Evolutionary conservation across 2,888 invertebrate genomes (phyloP), one percentile per base, ranked within the genome.

Genomic region (Drosophila aldrichi): DNA sequence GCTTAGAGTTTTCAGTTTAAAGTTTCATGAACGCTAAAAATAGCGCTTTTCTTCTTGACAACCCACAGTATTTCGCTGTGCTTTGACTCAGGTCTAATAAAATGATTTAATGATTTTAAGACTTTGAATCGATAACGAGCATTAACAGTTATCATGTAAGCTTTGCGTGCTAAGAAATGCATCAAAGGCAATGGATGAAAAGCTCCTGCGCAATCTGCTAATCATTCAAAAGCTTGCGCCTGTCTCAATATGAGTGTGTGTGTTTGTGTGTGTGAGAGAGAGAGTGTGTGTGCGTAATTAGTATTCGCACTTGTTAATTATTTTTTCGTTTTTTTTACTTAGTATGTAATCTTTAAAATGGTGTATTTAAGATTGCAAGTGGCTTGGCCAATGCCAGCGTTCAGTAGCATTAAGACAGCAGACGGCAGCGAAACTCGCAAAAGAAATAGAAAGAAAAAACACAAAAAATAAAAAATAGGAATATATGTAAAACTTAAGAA

Each of bases 141-240:
- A 56, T 79, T 59, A 46, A 48, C 43, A 58, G 62, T 57, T 60
- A 59, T 43, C 74, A 55, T 61, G 61, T 44, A 51, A 79, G 75
- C 79, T 79, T 61, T 79, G 61, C 60, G 55, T 76, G 70, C 58
- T 51, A 63, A 52, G 51, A 40, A 57, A 44, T 48, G 63, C 70
- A 74, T 7, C 48, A 36, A 54, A 58, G 52, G 60, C 48, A 40
- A 6, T 57, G 54, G 46, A 6, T 51, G 36, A 46, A 78, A 74
- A 79, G 79, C 75, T 75, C 57, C n/a, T 55, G 32, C 32, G 40
- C 40, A 55, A 59, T 48, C 52, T 65, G 44, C 40, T 40, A 59
- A 46, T 57, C 40, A 20, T 36, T 18, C 9, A 18, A 65, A 67
- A 78, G 74, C 74, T 68, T 59, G 9, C 20, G 34, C 38, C 44